phyloP scores from a whole-genome alignment of 92 coral and sea anemone species.

The Zoanthus solanderi region DNA sequence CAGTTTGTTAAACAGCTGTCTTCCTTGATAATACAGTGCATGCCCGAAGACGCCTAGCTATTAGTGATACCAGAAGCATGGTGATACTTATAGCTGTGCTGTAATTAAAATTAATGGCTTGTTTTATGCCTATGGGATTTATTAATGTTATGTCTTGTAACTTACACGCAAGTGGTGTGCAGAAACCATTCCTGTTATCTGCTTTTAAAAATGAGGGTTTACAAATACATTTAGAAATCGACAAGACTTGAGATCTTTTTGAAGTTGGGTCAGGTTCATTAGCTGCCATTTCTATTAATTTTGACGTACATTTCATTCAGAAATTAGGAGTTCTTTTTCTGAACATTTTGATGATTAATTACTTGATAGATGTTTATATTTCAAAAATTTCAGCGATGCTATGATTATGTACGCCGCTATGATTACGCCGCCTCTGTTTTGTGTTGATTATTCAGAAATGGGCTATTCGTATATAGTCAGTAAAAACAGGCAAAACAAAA shows the following conservation, averaged over 20 bases:
- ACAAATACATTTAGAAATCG: neutral
- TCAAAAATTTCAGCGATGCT: constrained; percentile 26
- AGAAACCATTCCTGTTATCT: constrained; percentile 34
- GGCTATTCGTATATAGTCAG: neutral
- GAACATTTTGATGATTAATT: neutral
- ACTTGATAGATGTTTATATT: constrained; percentile 21
- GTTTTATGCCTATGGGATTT: neutral
- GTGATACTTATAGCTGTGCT: neutral
- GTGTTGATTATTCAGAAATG: neutral
- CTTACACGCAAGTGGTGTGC: neutral
- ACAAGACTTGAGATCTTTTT: neutral
- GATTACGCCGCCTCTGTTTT: neutral
- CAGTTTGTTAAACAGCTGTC: neutral
- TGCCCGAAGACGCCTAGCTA: neutral
- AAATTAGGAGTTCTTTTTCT: neutral
- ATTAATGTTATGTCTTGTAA: neutral
- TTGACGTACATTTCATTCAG: neutral
- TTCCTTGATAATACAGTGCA: neutral
- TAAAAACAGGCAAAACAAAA: neutral
- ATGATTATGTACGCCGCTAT: too few relatives aligned
- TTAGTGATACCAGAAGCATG: neutral
- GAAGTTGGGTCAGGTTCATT: neutral
- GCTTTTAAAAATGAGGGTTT: neutral
- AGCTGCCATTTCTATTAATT: neutral
- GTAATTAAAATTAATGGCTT: neutral